Base-by-base conservation (phyloP, 2,888 invertebrate genomes). In the Lissocephala sabroskyi region DNA sequence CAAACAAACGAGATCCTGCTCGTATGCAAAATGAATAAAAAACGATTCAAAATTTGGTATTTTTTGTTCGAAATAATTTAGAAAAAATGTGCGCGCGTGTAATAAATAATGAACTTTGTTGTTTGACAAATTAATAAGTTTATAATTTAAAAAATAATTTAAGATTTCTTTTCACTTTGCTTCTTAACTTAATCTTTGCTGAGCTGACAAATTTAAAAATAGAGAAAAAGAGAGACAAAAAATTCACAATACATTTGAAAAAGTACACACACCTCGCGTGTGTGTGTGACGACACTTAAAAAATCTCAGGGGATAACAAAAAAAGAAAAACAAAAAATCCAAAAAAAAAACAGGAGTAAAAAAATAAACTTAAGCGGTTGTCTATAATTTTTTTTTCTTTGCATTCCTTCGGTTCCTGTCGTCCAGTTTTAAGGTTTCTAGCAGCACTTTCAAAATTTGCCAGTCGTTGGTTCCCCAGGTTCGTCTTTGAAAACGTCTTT, bases 1-100 rank as follows among this genome's bases (percentile, higher is more conserved):
- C 80, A 80, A 70, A 70, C 70, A 70, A 64, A 77, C 81, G 80
- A 81, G 81, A 80, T 81, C 80, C 80, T 79, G 80, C 80, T 80
- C 80, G 79, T 68, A 74, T 77, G 79, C 61, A 67, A 67, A 61
- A 66, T 63, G 39, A 66, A 66, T 67, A 67, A n/a, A n/a, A n/a
- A n/a, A n/a, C n/a, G n/a, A n/a, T n/a, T 50, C 11, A 32, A 13
- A 32, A 32, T 32, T 32, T 32, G 11, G 30, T 13, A 32, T 13
- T 53, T 45, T 16, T 54, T 64, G 35, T 60, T 61, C 50, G 54
- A 63, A 63, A 52, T 61, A 61, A 60, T 7, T 32, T 29, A n/a
- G n/a, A n/a, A n/a, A n/a, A n/a, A n/a, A n/a, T 23, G 43, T 52
- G 52, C 50, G 36, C 46, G 52, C 30, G 45, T 51, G 37, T 44